phyloP scores from a whole-genome alignment of 2,888 invertebrate genomes.

The Hirtodrosophila histrioides region DNA sequence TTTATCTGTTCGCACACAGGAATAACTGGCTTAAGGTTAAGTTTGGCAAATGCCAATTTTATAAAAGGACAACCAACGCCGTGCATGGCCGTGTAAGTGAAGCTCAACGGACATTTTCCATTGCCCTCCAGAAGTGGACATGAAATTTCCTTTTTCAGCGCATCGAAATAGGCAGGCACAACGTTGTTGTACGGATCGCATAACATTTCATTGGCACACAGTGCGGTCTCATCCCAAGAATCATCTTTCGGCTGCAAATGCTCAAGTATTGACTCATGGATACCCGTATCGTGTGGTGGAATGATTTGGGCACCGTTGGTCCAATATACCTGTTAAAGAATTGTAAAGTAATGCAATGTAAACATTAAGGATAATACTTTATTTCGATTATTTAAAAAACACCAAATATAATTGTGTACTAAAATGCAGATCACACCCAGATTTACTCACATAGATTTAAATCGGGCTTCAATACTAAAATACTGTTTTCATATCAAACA shows the following conservation, averaged over 20 bases:
- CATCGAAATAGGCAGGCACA: constrained; percentile 88
- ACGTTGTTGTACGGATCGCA: constrained; percentile 90
- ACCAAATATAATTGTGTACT: too few relatives aligned
- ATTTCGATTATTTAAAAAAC: too few relatives aligned
- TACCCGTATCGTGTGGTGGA: constrained; percentile 94
- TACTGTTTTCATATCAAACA: too few relatives aligned
- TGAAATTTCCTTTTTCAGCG: constrained; percentile 86
- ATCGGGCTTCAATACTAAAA: too few relatives aligned
- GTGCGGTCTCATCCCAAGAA: constrained; percentile 90
- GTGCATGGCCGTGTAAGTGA: constrained; percentile 98
- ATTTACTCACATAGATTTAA: too few relatives aligned
- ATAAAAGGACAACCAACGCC: constrained; percentile 96
- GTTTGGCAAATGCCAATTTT: constrained; percentile 89
- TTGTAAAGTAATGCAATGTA: too few relatives aligned
- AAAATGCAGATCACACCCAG: too few relatives aligned
- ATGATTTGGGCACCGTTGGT: constrained; percentile 97
- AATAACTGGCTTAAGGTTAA: constrained; percentile 87
- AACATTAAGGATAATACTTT: too few relatives aligned
- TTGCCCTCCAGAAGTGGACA: constrained; percentile 85
- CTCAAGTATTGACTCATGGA: constrained; percentile 90
- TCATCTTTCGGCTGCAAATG: constrained; percentile 91
- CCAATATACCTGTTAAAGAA: constrained; percentile 90
- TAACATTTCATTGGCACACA: constrained; percentile 86
- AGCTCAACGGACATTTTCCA: constrained; percentile 87
- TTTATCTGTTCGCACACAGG: constrained; percentile 88